phyloP scores from a whole-genome alignment of 2,888 invertebrate species.

The Apamea anceps region DNA sequence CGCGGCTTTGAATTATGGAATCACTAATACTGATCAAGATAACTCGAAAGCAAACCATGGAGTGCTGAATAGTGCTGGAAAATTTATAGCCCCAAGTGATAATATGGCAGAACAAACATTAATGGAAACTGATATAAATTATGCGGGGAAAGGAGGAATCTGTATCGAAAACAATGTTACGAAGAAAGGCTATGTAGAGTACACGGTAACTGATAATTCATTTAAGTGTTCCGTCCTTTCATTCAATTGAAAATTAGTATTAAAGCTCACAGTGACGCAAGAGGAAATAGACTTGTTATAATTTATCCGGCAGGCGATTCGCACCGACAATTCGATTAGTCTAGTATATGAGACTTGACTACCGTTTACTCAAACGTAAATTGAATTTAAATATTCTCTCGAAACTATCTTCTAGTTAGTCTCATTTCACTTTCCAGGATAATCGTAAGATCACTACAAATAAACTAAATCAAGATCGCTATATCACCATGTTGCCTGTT shows the following conservation, averaged over 20 bases:
- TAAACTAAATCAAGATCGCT: slow-evolving; percentile 39
- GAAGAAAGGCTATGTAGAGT: slow-evolving; percentile 37
- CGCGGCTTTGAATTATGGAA: slow-evolving; percentile 75
- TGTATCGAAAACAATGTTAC: slow-evolving; percentile 45
- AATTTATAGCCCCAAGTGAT: slow-evolving; percentile 77
- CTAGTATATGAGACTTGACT: slow-evolving; percentile 36
- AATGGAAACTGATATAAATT: slow-evolving; percentile 70
- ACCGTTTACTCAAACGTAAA: slow-evolving; percentile 49
- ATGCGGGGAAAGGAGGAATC: slow-evolving; percentile 61
- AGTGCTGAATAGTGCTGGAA: slow-evolving; percentile 69
- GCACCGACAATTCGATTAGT: slow-evolving; percentile 53
- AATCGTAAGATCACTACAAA: slow-evolving; percentile 26
- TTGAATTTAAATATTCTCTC: slow-evolving; percentile 52
- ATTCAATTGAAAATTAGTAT: slow-evolving; percentile 48
- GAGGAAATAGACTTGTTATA: slow-evolving; percentile 58
- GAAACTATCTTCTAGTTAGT: slow-evolving; percentile 16
- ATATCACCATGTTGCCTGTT: slow-evolving; percentile 11
- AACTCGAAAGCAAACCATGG: slow-evolving; percentile 69
- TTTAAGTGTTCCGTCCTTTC: slow-evolving; percentile 51
- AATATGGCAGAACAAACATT: slow-evolving; percentile 60
- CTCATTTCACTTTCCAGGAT: slow-evolving; percentile 39
- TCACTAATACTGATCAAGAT: slow-evolving; percentile 79
- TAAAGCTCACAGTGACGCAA: slow-evolving; percentile 57
- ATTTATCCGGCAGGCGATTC: slow-evolving; percentile 50
- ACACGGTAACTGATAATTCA: slow-evolving; percentile 43